Evolutionary conservation across 2,113 vertebrate genomes (phyloP).

Genomic region (Marmota monax): DNA sequence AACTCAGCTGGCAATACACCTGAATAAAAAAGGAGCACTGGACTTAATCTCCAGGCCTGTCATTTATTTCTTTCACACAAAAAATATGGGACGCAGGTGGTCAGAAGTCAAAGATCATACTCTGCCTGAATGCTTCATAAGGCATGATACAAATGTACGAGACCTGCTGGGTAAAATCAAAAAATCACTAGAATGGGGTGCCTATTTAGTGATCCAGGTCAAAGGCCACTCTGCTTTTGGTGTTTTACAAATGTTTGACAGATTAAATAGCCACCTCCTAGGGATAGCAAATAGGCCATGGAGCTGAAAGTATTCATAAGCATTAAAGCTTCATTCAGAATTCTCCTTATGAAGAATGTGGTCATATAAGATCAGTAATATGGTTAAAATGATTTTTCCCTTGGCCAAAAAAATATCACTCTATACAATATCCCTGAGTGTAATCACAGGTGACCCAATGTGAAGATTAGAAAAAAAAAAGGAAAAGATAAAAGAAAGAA

Average conservation of each 20-base stretch:
- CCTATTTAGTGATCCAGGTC: constrained; percentile 84
- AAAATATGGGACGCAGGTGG: constrained; percentile 89
- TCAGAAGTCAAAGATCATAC: constrained; percentile 88
- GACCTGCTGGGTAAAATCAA: constrained; percentile 73
- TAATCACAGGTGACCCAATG: not conserved
- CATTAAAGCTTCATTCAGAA: constrained; percentile 79
- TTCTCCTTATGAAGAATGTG: constrained; percentile 67
- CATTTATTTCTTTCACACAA: constrained; percentile 87
- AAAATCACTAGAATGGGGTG: constrained; percentile 78
- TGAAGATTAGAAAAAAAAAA: not conserved
- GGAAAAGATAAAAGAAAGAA: too few species aligned
- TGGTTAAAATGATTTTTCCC: not conserved
- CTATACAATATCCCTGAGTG: not conserved
- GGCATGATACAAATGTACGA: constrained; percentile 78
- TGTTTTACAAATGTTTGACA: constrained; percentile 88
- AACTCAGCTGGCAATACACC: constrained; percentile 75
- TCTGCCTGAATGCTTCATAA: constrained; percentile 83
- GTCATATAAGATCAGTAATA: constrained; percentile 67
- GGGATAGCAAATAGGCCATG: constrained; percentile 80
- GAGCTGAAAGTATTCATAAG: constrained; percentile 77
- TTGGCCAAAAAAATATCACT: constrained; percentile 63
- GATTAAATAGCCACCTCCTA: constrained; percentile 86
- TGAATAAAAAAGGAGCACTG: constrained; percentile 72
- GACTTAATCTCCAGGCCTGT: constrained; percentile 85
- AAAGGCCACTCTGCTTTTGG: constrained; percentile 84